Base-by-base conservation (phyloP, 2,113 vertebrate genomes). In the Syngnathus scovelli region DNA sequence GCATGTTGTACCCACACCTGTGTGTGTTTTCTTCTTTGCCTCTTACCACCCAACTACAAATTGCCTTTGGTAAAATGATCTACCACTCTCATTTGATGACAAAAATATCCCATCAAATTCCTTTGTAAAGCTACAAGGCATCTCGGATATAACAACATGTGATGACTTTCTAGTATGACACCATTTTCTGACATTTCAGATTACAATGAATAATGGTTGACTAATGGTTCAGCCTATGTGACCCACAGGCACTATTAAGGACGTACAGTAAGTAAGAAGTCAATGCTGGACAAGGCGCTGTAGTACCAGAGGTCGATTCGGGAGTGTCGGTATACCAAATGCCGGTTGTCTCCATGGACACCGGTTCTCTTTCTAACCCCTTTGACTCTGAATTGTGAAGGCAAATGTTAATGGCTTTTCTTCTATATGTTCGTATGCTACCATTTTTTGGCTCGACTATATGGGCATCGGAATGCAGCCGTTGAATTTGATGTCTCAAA, bases 321-420 rank as follows among this genome's bases (percentile, higher is more conserved):
- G 38, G 65, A 61, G 70, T 71, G 77, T 73, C 58, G 39, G 68
- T 48, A 67, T 63, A 54, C 52, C 60, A 83, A 71, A 78, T 77
- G 71, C 33, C 68, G 78, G 15, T 36, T 43, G 71, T 82, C 78
- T 81, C 76, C 56, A 72, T 7, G 70, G 78, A 82, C 16, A 58
- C 13, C 68, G 63, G 58, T 74, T 79, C 64, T 52, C 41, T 68
- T 70, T 54, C 58, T 6, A 52, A 69, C 46, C 76, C 71, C 67
- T 80, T 75, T 82, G 74, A 82, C 84, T 81, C 51, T 19, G 23
- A 85, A 78, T 72, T 82, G 72, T 82, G 67, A 67, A 55, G 70
- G 36, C 39, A 71, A 52, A 75, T 37, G 75, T 72, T 68, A 72
- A 78, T 71, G 71, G 84, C 67, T 67, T 38, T 37, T 56, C 69